Conservation (phyloP, 1,140 invertebrate species). For the Drosophila virilis region DNA sequence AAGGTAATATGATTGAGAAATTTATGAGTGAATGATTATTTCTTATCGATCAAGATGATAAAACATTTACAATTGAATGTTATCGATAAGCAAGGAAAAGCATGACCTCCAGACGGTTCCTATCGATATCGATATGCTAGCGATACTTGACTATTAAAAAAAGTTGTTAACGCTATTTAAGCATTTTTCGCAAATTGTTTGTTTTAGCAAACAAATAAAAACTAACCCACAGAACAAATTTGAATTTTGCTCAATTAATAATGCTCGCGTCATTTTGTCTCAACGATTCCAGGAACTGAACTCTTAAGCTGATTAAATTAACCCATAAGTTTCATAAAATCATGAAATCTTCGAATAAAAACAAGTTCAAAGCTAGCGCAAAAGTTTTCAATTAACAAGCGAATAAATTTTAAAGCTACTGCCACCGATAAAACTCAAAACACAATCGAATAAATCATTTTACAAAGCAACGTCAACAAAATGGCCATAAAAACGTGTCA, state of each 20-base stretch:
- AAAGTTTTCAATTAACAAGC: constrained; percentile 11
- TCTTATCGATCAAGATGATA: no score
- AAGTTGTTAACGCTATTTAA: no score
- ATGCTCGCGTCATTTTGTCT: not conserved
- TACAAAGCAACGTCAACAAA: constrained; percentile 9
- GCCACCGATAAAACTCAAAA: constrained; percentile 44
- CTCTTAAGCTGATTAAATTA: constrained; percentile 20
- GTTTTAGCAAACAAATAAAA: not conserved
- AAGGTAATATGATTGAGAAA: no score
- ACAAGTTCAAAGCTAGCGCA: constrained; percentile 16
- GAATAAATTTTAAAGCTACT: constrained; percentile 29
- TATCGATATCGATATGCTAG: no score
- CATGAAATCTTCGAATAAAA: constrained; percentile 18
- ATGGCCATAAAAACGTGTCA: constrained; percentile 29
- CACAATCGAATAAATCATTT: constrained; percentile 30
- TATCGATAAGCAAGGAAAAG: no score
- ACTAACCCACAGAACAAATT: not conserved
- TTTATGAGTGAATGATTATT: no score
- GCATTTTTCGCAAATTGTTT: no score
- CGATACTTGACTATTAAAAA: no score
- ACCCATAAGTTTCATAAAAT: constrained; percentile 11
- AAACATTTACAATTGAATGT: no score
- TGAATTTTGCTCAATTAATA: no score
- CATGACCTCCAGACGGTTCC: no score
- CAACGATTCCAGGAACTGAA: constrained; percentile 10